Conservation (phyloP, 2,888 invertebrate genomes). For the Helleia helle region DNA sequence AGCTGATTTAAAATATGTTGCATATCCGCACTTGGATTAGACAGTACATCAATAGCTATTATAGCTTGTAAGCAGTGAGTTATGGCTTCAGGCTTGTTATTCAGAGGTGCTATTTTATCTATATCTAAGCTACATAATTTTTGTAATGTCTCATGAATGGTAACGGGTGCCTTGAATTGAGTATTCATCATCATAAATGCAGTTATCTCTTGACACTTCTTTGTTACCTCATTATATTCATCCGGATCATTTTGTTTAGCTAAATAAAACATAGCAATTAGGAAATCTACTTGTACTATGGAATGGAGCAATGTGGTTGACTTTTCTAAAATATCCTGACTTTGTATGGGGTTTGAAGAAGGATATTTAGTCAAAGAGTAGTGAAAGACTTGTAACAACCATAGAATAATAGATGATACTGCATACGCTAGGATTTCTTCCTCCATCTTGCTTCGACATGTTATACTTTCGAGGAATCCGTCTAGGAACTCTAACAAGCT, state of each 20-base stretch:
- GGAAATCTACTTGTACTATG: constrained; percentile 81
- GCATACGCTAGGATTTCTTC: constrained; percentile 89
- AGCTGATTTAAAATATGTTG: constrained; percentile 87
- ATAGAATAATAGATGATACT: constrained; percentile 85
- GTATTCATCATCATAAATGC: constrained; percentile 73
- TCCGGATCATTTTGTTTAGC: constrained; percentile 88
- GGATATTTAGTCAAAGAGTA: constrained; percentile 62
- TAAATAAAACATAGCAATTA: constrained; percentile 86
- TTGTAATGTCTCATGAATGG: constrained; percentile 75
- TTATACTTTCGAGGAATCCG: constrained; percentile 76
- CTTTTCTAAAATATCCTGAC: constrained; percentile 79
- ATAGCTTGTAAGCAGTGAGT: constrained; percentile 86
- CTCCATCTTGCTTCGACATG: constrained; percentile 87
- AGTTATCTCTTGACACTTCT: constrained; percentile 85
- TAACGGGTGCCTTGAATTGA: constrained; percentile 67
- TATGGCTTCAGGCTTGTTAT: constrained; percentile 76
- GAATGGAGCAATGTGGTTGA: constrained; percentile 79
- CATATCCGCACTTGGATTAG: constrained; percentile 89
- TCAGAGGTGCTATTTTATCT: constrained; percentile 72
- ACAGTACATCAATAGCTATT: constrained; percentile 86
- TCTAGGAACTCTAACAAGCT: constrained; percentile 90
- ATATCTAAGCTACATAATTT: constrained; percentile 77
- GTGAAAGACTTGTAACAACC: constrained; percentile 85
- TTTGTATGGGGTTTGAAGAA: constrained; percentile 60
- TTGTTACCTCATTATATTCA: constrained; percentile 76